Conservation (phyloP, 2,888 invertebrate species). For the Acanthosepion esculentum region DNA sequence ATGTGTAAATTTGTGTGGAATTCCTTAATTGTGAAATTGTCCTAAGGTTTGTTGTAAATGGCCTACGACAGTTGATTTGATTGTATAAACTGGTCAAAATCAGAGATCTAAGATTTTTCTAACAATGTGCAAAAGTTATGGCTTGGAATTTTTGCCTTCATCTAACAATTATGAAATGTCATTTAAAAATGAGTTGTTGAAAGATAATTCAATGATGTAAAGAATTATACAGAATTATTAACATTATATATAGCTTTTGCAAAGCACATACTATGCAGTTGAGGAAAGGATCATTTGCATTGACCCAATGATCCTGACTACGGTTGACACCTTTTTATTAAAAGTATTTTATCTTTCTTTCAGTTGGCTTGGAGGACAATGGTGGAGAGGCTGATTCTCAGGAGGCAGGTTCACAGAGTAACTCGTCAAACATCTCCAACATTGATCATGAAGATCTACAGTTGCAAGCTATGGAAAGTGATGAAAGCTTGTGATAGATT, state of each 20-base stretch:
- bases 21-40: background rate
- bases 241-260: too few species aligned
- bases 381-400: slow-evolving; percentile 53
- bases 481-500: slow-evolving; percentile 74
- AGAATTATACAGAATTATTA: background rate
- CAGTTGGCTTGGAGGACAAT: slow-evolving; percentile 50
- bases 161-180: too few species aligned
- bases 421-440: slow-evolving; percentile 49
- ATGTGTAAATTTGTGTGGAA: too few species aligned
- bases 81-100: background rate
- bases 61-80: background rate
- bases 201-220: background rate
- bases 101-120: background rate
- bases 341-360: background rate
- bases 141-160: too few species aligned
- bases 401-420: slow-evolving; percentile 49
- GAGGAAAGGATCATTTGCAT: slow-evolving; percentile 44
- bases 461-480: slow-evolving; percentile 75
- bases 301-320: too few species aligned
- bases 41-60: background rate
- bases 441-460: slow-evolving; percentile 66
- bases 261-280: too few species aligned
- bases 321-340: background rate
- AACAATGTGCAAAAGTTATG: too few species aligned
- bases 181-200: too few species aligned